Conservation (phyloP, 64 coral and sea anemone species). For the Trachythela sp. region DNA sequence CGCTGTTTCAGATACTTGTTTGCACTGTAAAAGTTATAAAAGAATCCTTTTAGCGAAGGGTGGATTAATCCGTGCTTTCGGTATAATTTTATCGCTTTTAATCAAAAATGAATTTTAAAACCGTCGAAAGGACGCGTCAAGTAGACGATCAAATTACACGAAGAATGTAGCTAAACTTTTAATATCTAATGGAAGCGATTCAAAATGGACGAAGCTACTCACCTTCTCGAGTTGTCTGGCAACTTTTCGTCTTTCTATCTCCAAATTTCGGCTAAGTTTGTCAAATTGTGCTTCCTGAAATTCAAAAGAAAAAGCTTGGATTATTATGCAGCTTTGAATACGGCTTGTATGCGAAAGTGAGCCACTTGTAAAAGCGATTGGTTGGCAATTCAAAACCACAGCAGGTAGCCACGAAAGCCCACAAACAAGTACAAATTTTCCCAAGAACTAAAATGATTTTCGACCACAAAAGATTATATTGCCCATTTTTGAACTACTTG, state of each 20-base stretch:
- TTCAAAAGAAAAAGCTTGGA: not conserved
- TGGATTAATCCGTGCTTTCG: not conserved
- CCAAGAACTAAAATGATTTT: not conserved
- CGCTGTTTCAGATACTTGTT: conserved; percentile 83
- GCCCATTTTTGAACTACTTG: not conserved
- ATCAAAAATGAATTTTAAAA: not conserved
- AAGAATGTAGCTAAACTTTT: not conserved
- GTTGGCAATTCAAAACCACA: not conserved
- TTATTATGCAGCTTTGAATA: not conserved
- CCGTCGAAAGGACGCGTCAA: not conserved
- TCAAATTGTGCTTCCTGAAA: conserved; percentile 3
- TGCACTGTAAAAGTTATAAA: conserved; percentile 75
- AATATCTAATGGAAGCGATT: not conserved
- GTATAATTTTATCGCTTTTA: not conserved
- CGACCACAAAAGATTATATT: not conserved
- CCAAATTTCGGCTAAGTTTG: not conserved
- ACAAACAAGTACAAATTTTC: not conserved
- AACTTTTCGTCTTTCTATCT: conserved; percentile 48
- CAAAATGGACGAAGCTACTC: not conserved
- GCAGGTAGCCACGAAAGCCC: not conserved
- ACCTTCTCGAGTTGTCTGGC: conserved; percentile 87
- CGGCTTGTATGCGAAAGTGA: not conserved
- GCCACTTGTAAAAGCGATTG: not conserved
- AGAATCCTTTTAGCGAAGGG: not conserved
- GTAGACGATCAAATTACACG: not conserved